Evolutionary conservation across 2,888 invertebrate genomes (phyloP).

Genomic region (Serrognathus titanus): DNA sequence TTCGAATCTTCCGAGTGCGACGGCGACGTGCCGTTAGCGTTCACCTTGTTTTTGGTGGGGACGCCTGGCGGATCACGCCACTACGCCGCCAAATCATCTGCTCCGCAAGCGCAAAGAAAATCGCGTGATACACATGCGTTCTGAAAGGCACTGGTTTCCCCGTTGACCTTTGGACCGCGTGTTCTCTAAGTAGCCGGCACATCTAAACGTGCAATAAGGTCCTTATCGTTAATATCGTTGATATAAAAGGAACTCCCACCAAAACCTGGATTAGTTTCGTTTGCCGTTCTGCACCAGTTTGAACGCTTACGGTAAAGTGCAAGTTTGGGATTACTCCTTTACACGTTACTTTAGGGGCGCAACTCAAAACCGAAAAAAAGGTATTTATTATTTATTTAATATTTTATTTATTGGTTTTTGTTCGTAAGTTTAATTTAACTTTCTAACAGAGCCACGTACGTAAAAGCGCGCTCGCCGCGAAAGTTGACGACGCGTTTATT

Average conservation of each 20-base stretch:
- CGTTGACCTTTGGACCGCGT: slow-evolving; percentile 3
- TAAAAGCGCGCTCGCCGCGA: too few species aligned
- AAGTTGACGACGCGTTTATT: too few species aligned
- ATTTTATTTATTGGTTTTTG: too few species aligned
- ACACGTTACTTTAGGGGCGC: too few species aligned
- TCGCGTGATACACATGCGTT: slow-evolving; percentile 23
- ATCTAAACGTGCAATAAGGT: not conserved
- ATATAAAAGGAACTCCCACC: slow-evolving; percentile 2
- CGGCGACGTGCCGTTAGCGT: not conserved
- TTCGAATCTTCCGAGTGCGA: too few species aligned
- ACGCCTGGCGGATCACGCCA: slow-evolving; percentile 20
- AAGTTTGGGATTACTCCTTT: too few species aligned
- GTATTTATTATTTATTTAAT: too few species aligned
- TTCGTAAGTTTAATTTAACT: too few species aligned
- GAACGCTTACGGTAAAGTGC: too few species aligned
- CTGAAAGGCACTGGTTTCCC: not conserved
- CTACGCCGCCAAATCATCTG: slow-evolving; percentile 22
- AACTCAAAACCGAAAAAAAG: too few species aligned
- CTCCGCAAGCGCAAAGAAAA: slow-evolving; percentile 16
- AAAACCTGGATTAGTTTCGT: not conserved
- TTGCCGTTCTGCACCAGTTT: slow-evolving; percentile 7
- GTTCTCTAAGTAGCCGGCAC: not conserved
- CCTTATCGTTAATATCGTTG: not conserved
- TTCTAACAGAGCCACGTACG: too few species aligned
- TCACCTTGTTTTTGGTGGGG: not conserved